Evolutionary conservation across 2,113 vertebrate genomes (phyloP).

Genomic region (Enhydra lutris): DNA sequence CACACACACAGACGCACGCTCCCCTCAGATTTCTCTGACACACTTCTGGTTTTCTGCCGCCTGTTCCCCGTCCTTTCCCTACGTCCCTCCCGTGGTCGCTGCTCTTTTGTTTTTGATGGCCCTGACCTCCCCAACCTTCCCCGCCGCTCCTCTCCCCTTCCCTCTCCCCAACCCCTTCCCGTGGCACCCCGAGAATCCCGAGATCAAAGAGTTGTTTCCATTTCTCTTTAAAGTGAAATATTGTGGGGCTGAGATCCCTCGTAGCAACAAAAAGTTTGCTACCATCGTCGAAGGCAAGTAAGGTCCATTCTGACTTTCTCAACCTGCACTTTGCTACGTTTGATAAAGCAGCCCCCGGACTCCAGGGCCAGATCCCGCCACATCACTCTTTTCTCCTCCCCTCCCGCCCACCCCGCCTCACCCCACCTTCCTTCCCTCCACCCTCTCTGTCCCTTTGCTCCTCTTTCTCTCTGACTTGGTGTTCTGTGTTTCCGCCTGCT

Average conservation of each 20-base stretch:
- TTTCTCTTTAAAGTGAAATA: conserved; percentile 84
- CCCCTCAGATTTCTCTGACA: conserved; percentile 60
- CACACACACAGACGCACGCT: conserved; percentile 42
- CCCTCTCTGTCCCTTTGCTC: not conserved
- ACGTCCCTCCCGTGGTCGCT: conserved; percentile 65
- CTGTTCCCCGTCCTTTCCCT: conserved; percentile 60
- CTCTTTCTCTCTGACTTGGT: not conserved
- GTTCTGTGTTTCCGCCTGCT: not conserved
- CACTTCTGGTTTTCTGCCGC: conserved; percentile 64
- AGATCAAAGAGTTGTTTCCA: conserved; percentile 83
- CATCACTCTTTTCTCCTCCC: conserved; percentile 74
- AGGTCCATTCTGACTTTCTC: conserved; percentile 81
- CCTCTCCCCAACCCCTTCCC: conserved; percentile 70
- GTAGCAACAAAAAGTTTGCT: conserved; percentile 83
- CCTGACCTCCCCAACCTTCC: conserved; percentile 58
- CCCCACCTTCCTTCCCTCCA: not conserved
- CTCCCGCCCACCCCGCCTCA: not conserved
- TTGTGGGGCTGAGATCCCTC: conserved; percentile 82
- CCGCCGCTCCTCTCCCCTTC: conserved; percentile 42
- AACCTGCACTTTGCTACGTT: conserved; percentile 79
- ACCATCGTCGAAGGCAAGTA: conserved; percentile 82
- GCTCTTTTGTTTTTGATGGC: conserved; percentile 69
- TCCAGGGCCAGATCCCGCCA: conserved; percentile 71
- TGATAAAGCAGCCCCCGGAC: conserved; percentile 73
- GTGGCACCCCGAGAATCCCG: conserved; percentile 74